Evolutionary conservation across 2,113 vertebrate genomes (phyloP).

Genomic region (Psittacara wagleri): DNA sequence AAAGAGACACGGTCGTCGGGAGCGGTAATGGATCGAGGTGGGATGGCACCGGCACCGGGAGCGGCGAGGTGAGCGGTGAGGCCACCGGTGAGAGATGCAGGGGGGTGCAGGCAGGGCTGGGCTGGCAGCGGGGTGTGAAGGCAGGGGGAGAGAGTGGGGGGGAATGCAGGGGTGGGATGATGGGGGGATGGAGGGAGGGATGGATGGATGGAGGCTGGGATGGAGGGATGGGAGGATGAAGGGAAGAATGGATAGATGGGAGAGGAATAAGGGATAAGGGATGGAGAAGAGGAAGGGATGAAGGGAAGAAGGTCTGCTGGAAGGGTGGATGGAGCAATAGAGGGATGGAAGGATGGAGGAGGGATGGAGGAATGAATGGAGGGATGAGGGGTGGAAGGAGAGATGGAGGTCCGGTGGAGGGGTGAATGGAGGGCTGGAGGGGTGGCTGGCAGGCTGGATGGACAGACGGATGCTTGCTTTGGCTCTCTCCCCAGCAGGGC

Average conservation of each 20-base stretch:
- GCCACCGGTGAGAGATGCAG: not conserved
- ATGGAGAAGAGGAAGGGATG: not conserved
- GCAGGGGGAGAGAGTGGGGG: not conserved
- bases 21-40: not conserved
- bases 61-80: not conserved
- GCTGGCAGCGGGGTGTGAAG: not conserved
- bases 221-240: not conserved
- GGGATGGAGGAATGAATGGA: not conserved
- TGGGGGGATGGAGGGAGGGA: not conserved
- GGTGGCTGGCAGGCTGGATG: not conserved
- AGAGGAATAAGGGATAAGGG: not conserved
- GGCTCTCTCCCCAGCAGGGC: conserved; percentile 5
- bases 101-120: not conserved
- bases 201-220: no score
- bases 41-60: not conserved
- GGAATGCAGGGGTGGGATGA: not conserved
- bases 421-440: not conserved
- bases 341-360: not conserved
- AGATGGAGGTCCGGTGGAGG: no score
- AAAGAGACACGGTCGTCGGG: not conserved
- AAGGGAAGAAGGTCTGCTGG: not conserved
- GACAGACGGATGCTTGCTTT: not conserved
- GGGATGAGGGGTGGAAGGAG: not conserved
- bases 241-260: not conserved
- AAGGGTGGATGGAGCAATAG: not conserved